Base-by-base conservation (phyloP, 2,888 invertebrate genomes). In the Stenodema calcarata region DNA sequence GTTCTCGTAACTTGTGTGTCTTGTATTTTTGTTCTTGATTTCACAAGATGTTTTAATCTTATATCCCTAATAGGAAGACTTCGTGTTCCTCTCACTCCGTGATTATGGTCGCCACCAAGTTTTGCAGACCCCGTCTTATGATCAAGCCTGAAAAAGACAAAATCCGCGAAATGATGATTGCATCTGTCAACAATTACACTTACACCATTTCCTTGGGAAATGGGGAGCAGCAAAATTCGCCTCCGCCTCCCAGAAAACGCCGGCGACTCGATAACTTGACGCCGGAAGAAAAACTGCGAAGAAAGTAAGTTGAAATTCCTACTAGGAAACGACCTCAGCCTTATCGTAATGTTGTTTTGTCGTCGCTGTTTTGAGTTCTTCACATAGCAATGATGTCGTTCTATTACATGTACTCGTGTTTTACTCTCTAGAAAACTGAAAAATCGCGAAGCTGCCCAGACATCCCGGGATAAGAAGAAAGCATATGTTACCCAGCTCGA, bases 361-460 rank as follows among this genome's bases (percentile, higher is more conserved):
- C n/a, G n/a, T n/a, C n/a, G n/a, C n/a, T n/a, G n/a, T n/a, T n/a
- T n/a, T n/a, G n/a, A n/a, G n/a, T n/a, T n/a, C n/a, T n/a, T n/a
- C n/a, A n/a, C n/a, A n/a, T n/a, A n/a, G n/a, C n/a, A n/a, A n/a
- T n/a, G n/a, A n/a, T n/a, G n/a, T n/a, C n/a, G n/a, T n/a, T n/a
- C n/a, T n/a, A n/a, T n/a, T n/a, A n/a, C n/a, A n/a, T n/a, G n/a
- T n/a, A n/a, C 88, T 90, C 90, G 44, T 62, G 62, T 9, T 23
- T 11, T 62, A 12, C 90, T 88, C 91, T 92, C 41, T 91, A 98
- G 98, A 91, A 98, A 98, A 92, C 91, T 98, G 90, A 98, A 98
- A 91, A 99, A 99, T 91, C 94, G 99, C 89, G 98, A 99, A 35
- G 99, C 99, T 44, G 99, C 99, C 1, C 99, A 99, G 92, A 98